Evolutionary conservation across 2,113 vertebrate genomes (phyloP).

Genomic region (Amphiprion ocellaris): DNA sequence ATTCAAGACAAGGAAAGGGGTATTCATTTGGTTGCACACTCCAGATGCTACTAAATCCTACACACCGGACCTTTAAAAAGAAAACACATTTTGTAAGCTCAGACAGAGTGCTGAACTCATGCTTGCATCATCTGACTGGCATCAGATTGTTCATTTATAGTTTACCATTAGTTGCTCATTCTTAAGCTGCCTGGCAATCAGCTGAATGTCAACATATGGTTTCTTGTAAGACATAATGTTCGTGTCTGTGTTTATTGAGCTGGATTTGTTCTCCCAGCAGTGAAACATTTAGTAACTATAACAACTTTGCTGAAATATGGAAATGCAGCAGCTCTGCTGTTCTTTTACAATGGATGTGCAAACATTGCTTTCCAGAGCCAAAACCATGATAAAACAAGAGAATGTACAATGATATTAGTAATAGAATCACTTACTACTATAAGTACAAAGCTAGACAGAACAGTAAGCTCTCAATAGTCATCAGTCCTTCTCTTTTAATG

Average conservation of each 20-base stretch:
- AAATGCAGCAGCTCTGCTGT: neutral
- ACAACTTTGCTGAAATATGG: neutral
- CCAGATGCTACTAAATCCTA: too few relatives aligned
- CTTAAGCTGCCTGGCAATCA: neutral
- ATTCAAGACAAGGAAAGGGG: too few relatives aligned
- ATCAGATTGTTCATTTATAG: neutral
- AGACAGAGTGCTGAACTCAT: neutral
- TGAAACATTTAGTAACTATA: neutral
- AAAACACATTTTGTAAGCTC: neutral
- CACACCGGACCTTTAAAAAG: too few relatives aligned
- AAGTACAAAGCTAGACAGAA: neutral
- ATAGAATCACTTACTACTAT: neutral
- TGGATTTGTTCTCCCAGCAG: neutral
- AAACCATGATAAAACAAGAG: too few relatives aligned
- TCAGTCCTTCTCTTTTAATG: neutral
- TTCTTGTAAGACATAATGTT: neutral
- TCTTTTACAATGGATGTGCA: neutral
- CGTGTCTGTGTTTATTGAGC: slow-evolving; percentile 1
- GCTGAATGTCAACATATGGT: neutral
- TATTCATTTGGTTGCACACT: too few relatives aligned
- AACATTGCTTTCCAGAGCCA: neutral
- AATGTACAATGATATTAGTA: neutral
- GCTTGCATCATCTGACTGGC: neutral
- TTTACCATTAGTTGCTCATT: neutral
- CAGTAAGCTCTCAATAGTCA: neutral